These are phyloP conservation scores for Pycnomerus fuliginosus DNA, from an alignment of 2,888 invertebrate genomes.

Conservation along the genomic window DNA sequence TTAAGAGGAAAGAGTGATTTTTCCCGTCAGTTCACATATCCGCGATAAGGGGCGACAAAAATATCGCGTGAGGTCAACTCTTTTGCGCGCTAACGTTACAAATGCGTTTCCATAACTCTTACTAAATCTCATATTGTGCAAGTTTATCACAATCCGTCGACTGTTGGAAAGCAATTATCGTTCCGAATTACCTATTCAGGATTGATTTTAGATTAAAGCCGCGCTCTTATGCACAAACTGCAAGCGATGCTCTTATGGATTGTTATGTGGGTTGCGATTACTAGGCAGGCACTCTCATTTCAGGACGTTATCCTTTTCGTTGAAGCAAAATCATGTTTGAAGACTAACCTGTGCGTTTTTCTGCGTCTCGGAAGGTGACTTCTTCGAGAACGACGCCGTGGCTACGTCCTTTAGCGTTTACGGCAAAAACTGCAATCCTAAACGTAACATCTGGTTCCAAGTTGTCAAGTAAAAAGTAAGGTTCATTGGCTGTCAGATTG, in stretches of 20 bases:
- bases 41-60: constrained; percentile 20
- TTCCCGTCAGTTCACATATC: constrained; percentile 19
- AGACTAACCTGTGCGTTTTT: constrained; percentile 69
- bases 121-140: constrained; percentile 27
- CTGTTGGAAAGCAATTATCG: constrained; percentile 35
- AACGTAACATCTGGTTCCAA: constrained; percentile 79
- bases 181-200: constrained; percentile 33
- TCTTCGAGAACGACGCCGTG: constrained; percentile 70
- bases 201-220: constrained; percentile 38
- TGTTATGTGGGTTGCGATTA: too few relatives aligned
- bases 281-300: too few relatives aligned
- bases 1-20: constrained; percentile 18
- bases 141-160: constrained; percentile 30
- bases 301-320: too few relatives aligned
- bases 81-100: constrained; percentile 20
- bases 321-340: constrained; percentile 1
- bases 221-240: constrained; percentile 15
- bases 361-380: constrained; percentile 76
- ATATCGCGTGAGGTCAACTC: constrained; percentile 28
- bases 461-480: constrained; percentile 74
- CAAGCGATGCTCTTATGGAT: constrained; percentile 9
- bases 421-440: constrained; percentile 73
- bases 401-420: constrained; percentile 81
- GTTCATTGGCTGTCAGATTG: constrained; percentile 68
- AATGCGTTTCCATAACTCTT: constrained; percentile 25